These are phyloP conservation scores for Palythoa heliodiscus DNA, from an alignment of 92 coral and sea anemone species.

Conservation along the genomic window DNA sequence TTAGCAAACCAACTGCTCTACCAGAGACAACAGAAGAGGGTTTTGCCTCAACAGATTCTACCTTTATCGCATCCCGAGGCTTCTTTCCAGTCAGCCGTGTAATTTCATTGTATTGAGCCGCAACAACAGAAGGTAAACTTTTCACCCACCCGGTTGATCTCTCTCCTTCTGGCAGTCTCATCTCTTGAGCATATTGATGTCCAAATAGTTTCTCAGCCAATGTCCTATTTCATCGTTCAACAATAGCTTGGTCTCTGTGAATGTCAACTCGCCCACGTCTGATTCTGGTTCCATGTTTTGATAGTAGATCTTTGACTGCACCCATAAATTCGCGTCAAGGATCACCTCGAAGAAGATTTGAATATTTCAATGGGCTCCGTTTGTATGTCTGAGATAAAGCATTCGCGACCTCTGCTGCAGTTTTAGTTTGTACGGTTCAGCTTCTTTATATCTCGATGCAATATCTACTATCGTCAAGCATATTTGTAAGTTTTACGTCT, in stretches of 20 bases:
- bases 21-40: neutral
- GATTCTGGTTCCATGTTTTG: neutral
- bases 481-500: conserved; percentile 33
- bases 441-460: conserved; percentile 38
- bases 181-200: conserved; percentile 35
- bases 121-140: conserved; percentile 22
- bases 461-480: conserved; percentile 40
- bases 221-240: conserved; percentile 14
- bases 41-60: neutral
- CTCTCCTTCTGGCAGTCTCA: neutral
- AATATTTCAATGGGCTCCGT: conserved; percentile 40
- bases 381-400: conserved; percentile 33
- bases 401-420: conserved; percentile 12
- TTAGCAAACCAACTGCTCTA: neutral
- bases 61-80: conserved; percentile 12
- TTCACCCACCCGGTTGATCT: conserved; percentile 27
- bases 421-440: conserved; percentile 37
- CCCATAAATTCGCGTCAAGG: conserved; percentile 29
- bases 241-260: too few relatives aligned
- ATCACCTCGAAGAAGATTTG: conserved; percentile 36
- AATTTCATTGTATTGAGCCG: neutral
- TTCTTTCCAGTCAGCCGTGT: conserved; percentile 11
- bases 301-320: neutral
- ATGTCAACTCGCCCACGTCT: conserved; percentile 9
- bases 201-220: conserved; percentile 27